phyloP scores from a whole-genome alignment of 2,797 vertebrate species.

The Leptodactylus fallax region DNA sequence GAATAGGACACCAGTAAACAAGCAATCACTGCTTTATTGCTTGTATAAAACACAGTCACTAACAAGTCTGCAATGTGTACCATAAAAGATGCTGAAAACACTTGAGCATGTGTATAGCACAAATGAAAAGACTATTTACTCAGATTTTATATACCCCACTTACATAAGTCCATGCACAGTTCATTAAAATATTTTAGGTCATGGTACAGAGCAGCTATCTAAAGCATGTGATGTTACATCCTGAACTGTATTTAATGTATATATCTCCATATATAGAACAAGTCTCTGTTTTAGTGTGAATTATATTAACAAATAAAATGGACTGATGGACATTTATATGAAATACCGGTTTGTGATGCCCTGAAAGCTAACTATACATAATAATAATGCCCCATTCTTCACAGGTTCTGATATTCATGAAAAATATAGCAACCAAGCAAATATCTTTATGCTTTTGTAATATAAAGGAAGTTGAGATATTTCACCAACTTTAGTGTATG shows the following conservation, averaged over 20 bases:
- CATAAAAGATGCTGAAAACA: neutral
- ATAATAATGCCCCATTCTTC: neutral
- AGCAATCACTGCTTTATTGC: constrained; percentile 26
- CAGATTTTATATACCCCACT: neutral
- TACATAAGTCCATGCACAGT: neutral
- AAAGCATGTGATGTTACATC: neutral
- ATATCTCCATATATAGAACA: neutral
- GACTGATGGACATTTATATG: neutral
- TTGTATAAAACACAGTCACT: constrained; percentile 16
- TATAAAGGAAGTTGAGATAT: neutral
- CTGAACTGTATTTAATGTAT: neutral
- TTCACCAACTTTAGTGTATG: constrained; percentile 6
- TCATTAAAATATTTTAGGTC: neutral
- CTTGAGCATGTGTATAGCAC: neutral
- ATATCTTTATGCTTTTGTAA: neutral
- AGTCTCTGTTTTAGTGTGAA: neutral
- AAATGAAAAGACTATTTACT: constrained; percentile 4
- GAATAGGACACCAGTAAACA: constrained; percentile 6
- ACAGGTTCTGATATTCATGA: neutral
- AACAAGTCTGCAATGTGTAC: neutral
- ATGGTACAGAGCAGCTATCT: neutral
- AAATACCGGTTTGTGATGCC: neutral
- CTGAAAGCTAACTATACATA: too few relatives aligned
- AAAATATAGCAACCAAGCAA: neutral
- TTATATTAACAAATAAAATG: neutral